Evolutionary conservation across 2,797 vertebrate species (phyloP), one percentile per base, ranked within the genome.

Genomic region (Malurus splendens): DNA sequence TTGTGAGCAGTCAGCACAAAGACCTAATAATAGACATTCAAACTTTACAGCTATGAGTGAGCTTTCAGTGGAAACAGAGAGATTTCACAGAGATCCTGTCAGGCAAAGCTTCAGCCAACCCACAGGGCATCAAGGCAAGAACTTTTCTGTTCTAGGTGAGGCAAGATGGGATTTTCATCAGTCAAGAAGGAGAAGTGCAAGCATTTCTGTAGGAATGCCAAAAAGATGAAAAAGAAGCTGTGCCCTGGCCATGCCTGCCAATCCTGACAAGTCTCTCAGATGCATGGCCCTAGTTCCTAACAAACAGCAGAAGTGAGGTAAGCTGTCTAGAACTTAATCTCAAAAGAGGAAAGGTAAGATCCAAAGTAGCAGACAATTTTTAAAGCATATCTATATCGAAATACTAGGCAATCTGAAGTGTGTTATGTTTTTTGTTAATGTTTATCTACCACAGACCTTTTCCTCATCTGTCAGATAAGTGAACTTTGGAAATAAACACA

Each of bases 401-500:
- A 67, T 1, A 57, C 20, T 4, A 48, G 4, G 4, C 16, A 22
- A 87, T 64, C 42, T 41, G 50, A 64, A 82, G 27, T 3, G 32
- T 9, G 7, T 11, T 24, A 12, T 8, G 18, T 3, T 16, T 12
- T 44, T 72, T 14, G 24, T 80, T 67, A 87, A 76, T 0, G 0
- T 13, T 75, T 64, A 42, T 74, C 65, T 74, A 73, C 7, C 30
- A 61, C 42, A 80, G 64, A 56, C 20, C 28, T 79, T 87, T 18
- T 56, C 45, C 74, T 82, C 38, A 47, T 32, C 48, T 60, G 19
- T 33, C 67, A 84, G 74, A 12, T 84, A 86, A 76, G 23, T 4
- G 81, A 93, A 76, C 86, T 93, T 91, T 90, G 91, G 44, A 88
- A 92, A 90, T 41, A 78, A 48, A 52, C 38, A 41, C 41, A 68